Conservation (phyloP, 2,888 invertebrate species). For the Baccha elongata region DNA sequence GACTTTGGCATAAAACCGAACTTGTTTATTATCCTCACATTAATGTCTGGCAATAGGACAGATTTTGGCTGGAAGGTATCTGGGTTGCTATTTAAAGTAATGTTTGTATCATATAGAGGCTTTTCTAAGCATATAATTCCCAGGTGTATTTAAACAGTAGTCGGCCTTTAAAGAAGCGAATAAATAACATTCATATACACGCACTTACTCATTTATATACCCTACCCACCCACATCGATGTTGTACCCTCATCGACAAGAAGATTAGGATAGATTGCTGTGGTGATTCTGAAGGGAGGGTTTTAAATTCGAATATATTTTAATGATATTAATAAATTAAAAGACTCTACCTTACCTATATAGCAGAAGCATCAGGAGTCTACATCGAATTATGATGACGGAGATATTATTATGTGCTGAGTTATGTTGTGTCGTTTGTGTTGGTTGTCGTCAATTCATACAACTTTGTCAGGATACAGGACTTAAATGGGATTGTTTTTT, state of each 20-base stretch:
- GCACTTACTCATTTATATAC: background rate
- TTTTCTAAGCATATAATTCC: constrained; percentile 52
- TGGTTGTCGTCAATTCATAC: background rate
- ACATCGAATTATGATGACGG: constrained; percentile 62
- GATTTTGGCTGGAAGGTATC: constrained; percentile 46
- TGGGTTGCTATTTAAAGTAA: constrained; percentile 59
- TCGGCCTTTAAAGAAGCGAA: background rate
- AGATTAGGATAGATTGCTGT: constrained; percentile 63
- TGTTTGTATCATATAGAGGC: constrained; percentile 52
- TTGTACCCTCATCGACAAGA: constrained; percentile 22
- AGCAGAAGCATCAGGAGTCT: background rate
- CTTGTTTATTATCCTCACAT: constrained; percentile 68
- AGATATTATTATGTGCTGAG: constrained; percentile 57
- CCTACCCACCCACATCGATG: background rate
- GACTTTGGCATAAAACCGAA: constrained; percentile 42
- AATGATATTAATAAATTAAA: constrained; percentile 66
- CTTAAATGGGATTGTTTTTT: constrained; percentile 4
- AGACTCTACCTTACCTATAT: constrained; percentile 10
- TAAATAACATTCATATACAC: constrained; percentile 24
- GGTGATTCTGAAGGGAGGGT: constrained; percentile 49
- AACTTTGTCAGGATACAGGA: constrained; percentile 16
- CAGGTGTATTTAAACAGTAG: constrained; percentile 54
- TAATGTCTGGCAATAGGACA: constrained; percentile 52
- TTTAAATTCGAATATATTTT: constrained; percentile 68
- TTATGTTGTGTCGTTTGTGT: constrained; percentile 44